Evolutionary conservation across 2,888 invertebrate species (phyloP).

Genomic region (Lagria hirta): DNA sequence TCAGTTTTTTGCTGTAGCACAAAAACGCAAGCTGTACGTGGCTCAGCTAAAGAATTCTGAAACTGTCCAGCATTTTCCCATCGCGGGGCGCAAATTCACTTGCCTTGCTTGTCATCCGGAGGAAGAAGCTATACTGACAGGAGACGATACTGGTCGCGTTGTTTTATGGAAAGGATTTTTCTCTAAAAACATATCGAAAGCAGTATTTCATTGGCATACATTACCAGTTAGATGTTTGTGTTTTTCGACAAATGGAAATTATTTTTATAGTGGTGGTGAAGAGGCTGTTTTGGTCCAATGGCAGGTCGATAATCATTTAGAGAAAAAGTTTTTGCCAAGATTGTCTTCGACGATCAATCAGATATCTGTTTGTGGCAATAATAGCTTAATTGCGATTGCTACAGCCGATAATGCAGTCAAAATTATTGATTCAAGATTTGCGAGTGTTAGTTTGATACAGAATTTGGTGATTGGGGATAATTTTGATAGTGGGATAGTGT

Average conservation of each 20-base stretch:
- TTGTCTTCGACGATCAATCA: slow-evolving; percentile 68
- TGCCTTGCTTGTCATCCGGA: slow-evolving; percentile 68
- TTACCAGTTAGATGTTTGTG: slow-evolving; percentile 66
- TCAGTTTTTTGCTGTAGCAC: slow-evolving; percentile 39
- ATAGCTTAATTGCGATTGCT: slow-evolving; percentile 64
- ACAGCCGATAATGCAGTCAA: slow-evolving; percentile 70
- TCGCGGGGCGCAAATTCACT: slow-evolving; percentile 54
- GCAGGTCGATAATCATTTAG: slow-evolving; percentile 57
- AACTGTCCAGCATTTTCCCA: slow-evolving; percentile 34
- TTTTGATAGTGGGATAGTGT: slow-evolving; percentile 60
- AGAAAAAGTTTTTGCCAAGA: slow-evolving; percentile 67
- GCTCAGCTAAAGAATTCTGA: slow-evolving; percentile 23
- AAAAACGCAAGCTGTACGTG: slow-evolving; percentile 35
- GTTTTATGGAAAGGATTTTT: slow-evolving; percentile 63
- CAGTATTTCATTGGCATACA: slow-evolving; percentile 76
- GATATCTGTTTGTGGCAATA: slow-evolving; percentile 62
- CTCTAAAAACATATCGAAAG: slow-evolving; percentile 43
- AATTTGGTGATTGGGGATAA: slow-evolving; percentile 66
- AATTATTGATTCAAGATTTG: slow-evolving; percentile 58
- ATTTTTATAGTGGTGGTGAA: slow-evolving; percentile 74
- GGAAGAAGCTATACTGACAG: slow-evolving; percentile 67
- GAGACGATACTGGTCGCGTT: slow-evolving; percentile 67
- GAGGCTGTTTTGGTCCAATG: slow-evolving; percentile 80
- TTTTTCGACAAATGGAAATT: slow-evolving; percentile 66
- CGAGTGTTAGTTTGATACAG: slow-evolving; percentile 63